These are phyloP conservation scores for Tribolium castaneum DNA, from an alignment of 1,140 invertebrate genomes.

Conservation along the genomic window DNA sequence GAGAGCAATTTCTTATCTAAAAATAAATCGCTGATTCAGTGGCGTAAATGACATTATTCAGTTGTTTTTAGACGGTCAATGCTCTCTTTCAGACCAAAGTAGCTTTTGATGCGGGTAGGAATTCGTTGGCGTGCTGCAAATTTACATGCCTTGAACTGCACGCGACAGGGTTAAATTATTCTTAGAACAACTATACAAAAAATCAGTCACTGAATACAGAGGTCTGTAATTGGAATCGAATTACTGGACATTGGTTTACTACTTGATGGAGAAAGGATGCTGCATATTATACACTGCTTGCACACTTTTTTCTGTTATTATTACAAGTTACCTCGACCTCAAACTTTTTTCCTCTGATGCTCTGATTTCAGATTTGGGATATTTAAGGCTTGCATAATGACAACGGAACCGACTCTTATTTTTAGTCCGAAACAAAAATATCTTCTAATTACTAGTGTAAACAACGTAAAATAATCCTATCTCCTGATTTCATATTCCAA, in stretches of 20 bases:
- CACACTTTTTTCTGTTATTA: neutral
- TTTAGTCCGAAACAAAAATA: too few relatives aligned
- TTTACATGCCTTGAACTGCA: constrained; percentile 54
- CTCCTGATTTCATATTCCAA: neutral
- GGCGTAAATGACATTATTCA: constrained; percentile 51
- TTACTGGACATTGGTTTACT: constrained; percentile 4
- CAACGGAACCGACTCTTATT: too few relatives aligned
- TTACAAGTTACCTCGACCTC: neutral
- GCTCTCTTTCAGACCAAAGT: constrained; percentile 48
- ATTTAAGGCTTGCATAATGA: too few relatives aligned
- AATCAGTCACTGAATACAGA: constrained; percentile 1
- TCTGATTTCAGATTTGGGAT: too few relatives aligned
- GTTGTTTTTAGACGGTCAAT: constrained; percentile 56
- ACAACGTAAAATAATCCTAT: neutral
- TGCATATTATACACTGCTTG: neutral
- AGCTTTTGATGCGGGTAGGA: constrained; percentile 50
- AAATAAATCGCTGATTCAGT: constrained; percentile 55
- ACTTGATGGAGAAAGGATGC: neutral
- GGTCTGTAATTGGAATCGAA: constrained; percentile 40
- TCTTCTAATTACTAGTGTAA: neutral
- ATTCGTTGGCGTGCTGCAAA: constrained; percentile 53
- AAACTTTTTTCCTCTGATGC: neutral
- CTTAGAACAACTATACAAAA: constrained; percentile 48
- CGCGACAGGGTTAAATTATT: constrained; percentile 53
- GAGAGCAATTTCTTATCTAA: constrained; percentile 51